phyloP scores from a whole-genome alignment of 2,888 invertebrate genomes.

The Hypomecis punctinalis region DNA sequence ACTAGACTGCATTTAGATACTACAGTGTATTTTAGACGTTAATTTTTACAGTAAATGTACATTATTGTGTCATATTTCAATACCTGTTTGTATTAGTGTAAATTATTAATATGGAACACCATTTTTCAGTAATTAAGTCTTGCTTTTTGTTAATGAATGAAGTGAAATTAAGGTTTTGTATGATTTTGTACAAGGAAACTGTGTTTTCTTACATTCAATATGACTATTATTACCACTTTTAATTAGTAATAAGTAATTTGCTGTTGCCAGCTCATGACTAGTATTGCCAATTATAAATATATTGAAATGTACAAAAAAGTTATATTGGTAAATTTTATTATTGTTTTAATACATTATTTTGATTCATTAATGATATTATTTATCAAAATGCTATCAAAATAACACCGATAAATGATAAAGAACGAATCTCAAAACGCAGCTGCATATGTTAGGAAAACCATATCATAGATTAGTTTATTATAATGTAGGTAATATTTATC shows the following conservation, averaged over 20 bases:
- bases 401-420: neutral
- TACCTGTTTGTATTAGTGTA: slow-evolving; percentile 5
- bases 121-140: neutral
- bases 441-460: slow-evolving; percentile 42
- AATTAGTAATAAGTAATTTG: too few species aligned
- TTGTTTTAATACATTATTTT: too few species aligned
- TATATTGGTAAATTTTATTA: too few species aligned
- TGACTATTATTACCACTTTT: too few species aligned
- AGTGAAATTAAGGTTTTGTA: too few species aligned
- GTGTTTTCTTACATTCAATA: too few species aligned
- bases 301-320: too few species aligned
- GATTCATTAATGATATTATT: neutral
- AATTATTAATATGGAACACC: neutral
- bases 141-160: too few species aligned
- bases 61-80: slow-evolving; percentile 69
- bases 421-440: slow-evolving; percentile 27
- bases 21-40: slow-evolving; percentile 43
- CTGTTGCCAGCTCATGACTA: too few species aligned
- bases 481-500: slow-evolving; percentile 47
- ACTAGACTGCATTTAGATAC: slow-evolving; percentile 67
- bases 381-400: neutral
- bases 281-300: too few species aligned
- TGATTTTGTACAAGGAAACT: too few species aligned
- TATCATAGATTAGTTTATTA: slow-evolving; percentile 45
- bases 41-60: slow-evolving; percentile 54